phyloP scores from a whole-genome alignment of 2,113 vertebrate genomes.

The Chaenocephalus aceratus region DNA sequence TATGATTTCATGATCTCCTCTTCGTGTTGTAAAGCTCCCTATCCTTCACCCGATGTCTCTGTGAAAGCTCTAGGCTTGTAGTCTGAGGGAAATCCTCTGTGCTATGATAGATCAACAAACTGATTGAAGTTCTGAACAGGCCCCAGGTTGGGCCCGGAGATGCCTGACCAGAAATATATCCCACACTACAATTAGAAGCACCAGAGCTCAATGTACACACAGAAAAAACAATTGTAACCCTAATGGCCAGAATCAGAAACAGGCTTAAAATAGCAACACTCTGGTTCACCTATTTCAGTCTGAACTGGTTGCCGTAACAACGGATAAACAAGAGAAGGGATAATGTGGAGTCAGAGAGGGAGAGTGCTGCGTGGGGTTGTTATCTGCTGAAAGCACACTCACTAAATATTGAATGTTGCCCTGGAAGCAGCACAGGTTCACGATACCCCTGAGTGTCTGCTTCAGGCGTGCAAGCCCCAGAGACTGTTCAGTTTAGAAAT shows the following conservation, averaged over 20 bases:
- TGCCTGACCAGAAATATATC: constrained; percentile 27
- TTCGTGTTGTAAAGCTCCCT: background rate
- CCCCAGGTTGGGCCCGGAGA: constrained; percentile 24
- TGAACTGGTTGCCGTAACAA: constrained; percentile 59
- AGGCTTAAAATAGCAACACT: constrained; percentile 42
- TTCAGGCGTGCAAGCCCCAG: background rate
- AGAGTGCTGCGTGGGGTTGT: constrained; percentile 29
- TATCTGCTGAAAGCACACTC: constrained; percentile 34
- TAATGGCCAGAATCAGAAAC: background rate
- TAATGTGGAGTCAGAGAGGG: constrained; percentile 12
- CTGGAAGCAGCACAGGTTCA: constrained; percentile 41
- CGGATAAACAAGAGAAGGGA: background rate
- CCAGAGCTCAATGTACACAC: constrained; percentile 1
- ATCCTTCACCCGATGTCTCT: background rate
- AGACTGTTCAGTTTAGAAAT: too few species aligned
- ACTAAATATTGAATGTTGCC: constrained; percentile 73
- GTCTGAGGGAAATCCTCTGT: constrained; percentile 12
- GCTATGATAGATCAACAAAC: background rate
- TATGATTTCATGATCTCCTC: background rate
- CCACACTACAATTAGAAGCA: constrained; percentile 10
- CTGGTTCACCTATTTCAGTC: constrained; percentile 42
- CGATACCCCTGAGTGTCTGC: background rate
- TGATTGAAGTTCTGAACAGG: constrained; percentile 22
- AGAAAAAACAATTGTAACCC: constrained; percentile 10
- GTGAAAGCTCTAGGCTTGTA: background rate